Evolutionary conservation across 2,888 invertebrate genomes (phyloP), one percentile per base, ranked within the genome.

Genomic region (Ommatoiulus sabulosus): DNA sequence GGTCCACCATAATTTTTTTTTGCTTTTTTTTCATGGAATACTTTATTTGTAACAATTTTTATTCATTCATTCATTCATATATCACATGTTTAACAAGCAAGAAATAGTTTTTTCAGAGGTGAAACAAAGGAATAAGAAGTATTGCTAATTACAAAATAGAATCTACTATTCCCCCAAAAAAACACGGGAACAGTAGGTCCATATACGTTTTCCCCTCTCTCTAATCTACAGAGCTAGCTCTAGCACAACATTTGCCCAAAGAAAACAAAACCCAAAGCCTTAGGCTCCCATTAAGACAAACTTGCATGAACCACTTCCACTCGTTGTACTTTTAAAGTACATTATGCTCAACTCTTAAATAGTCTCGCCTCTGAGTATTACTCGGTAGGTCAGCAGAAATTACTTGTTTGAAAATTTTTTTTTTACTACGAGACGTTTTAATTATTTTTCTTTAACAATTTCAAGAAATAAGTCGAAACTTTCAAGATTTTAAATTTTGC

Each of bases 141-240:
- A 86, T 86, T 86, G 86, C 86, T 86, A 86, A 86, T 46, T 86
- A 48, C 86, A 86, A 86, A 86, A 86, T 86, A 86, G 86, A 80
- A 80, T 86, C 86, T 48, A 46, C 48, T 24, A n/a, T 86, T 86
- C 86, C 86, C 86, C 17, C 44, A 44, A 86, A 86, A 44, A 86
- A 86, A 46, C 46, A 46, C 20, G 48, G 86, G 48, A 86, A 86
- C 24, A 86, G 86, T 7, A 46, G 86, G 86, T 86, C 15, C 48
- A 86, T 86, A 86, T 86, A 86, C 24, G 48, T 46, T 86, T 46
- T 44, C 48, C 44, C 44, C 35, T 80, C 80, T 80, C 80, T 24
- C 80, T 80, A 80, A 43, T 12, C 86, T 46, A 86, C 86, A 86
- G 86, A 86, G 48, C 48, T 44, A 86, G 48, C 44, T 86, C 44